Evolutionary conservation across 2,888 invertebrate species (phyloP).

Genomic region (Amblyjoppa proteus): DNA sequence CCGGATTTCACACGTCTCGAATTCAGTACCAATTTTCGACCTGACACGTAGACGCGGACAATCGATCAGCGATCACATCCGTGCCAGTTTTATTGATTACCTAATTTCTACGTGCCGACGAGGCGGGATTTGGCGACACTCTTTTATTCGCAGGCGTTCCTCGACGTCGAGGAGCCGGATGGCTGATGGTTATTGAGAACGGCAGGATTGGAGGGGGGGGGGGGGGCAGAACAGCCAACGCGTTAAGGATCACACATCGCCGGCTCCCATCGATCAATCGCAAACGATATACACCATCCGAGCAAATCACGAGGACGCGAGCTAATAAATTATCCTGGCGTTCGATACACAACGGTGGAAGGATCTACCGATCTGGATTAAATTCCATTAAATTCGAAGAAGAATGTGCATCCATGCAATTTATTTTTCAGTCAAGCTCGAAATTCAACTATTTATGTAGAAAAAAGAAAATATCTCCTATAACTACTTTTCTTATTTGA

Average conservation of each 20-base stretch:
- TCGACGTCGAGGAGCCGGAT: background rate
- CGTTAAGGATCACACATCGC: constrained; percentile 31
- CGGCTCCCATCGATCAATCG: constrained; percentile 45
- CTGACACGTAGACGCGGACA: background rate
- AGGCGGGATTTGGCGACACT: constrained; percentile 9
- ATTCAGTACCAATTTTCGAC: background rate
- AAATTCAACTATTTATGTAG: no score
- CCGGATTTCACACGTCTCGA: background rate
- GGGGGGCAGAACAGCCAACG: background rate
- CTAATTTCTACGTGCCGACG: constrained; percentile 8
- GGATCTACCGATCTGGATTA: constrained; percentile 1
- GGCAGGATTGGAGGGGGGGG: background rate
- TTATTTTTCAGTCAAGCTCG: no score
- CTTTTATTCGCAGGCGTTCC: background rate
- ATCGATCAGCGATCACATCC: background rate
- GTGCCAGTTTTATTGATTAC: constrained; percentile 1
- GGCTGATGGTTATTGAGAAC: constrained; percentile 22
- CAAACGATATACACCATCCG: constrained; percentile 18
- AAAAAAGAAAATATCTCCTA: no score
- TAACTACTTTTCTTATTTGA: no score
- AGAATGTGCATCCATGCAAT: background rate
- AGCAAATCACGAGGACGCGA: constrained; percentile 3
- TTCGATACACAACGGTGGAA: constrained; percentile 13
- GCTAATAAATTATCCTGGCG: constrained; percentile 28
- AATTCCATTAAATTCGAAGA: constrained; percentile 1